Evolutionary conservation across 1,140 invertebrate species (phyloP).

Genomic region (Lasioglossum albipes): DNA sequence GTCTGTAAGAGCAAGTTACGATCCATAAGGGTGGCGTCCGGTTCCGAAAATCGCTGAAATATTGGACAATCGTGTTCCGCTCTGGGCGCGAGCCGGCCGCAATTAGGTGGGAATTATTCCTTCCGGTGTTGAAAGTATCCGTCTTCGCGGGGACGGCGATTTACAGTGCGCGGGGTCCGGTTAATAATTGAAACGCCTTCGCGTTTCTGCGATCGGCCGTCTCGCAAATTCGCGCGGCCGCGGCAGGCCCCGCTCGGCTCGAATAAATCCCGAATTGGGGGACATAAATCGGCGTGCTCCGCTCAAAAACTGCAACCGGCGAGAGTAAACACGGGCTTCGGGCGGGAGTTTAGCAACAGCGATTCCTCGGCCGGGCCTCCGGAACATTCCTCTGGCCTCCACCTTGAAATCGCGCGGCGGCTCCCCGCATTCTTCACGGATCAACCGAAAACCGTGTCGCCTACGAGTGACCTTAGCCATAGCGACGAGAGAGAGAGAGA

Average conservation of each 20-base stretch:
- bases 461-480: slow-evolving; percentile 28
- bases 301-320: slow-evolving; percentile 4
- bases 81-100: slow-evolving; percentile 2
- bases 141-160: slow-evolving; percentile 5
- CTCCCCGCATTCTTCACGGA: slow-evolving; percentile 21
- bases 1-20: too few species aligned
- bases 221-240: slow-evolving; percentile 11
- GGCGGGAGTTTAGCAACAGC: neutral
- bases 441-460: slow-evolving; percentile 12
- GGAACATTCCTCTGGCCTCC: neutral
- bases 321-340: neutral
- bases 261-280: slow-evolving; percentile 34
- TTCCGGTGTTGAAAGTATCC: slow-evolving; percentile 16
- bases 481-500: neutral
- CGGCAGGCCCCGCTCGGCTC: neutral
- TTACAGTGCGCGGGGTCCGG: slow-evolving; percentile 4
- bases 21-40: neutral
- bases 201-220: neutral
- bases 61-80: slow-evolving; percentile 9
- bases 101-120: slow-evolving; percentile 31
- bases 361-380: slow-evolving; percentile 7
- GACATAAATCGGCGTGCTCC: slow-evolving; percentile 5
- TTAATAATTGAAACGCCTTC: slow-evolving; percentile 10
- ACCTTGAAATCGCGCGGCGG: slow-evolving; percentile 7
- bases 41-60: slow-evolving; percentile 34